Conservation (phyloP, 2,888 invertebrate genomes). For the Limnephilus lunatus region DNA sequence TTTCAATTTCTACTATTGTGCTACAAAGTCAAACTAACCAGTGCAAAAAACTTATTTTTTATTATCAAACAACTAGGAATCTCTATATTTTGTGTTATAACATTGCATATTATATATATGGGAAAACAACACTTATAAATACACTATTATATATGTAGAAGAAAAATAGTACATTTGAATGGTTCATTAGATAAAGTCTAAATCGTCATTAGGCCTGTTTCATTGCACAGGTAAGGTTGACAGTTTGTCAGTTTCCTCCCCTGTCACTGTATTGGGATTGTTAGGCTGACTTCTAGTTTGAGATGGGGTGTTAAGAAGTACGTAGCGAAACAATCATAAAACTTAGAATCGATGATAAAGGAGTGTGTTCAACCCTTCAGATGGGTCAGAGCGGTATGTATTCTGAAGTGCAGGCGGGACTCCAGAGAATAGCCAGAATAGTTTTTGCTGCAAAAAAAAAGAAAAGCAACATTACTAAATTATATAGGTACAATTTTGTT, state of each 20-base stretch:
- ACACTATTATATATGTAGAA: not conserved
- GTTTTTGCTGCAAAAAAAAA: constrained; percentile 83
- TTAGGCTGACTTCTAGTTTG: constrained; percentile 2
- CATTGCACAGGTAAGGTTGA: not conserved
- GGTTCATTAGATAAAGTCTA: not conserved
- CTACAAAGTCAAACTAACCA: not conserved
- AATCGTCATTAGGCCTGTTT: not conserved
- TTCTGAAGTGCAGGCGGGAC: constrained; percentile 92
- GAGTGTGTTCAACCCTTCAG: constrained; percentile 35
- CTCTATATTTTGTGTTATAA: not conserved
- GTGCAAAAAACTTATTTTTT: not conserved
- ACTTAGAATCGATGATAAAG: not conserved
- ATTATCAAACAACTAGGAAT: not conserved
- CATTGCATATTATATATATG: not conserved
- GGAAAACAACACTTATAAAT: not conserved
- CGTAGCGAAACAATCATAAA: not conserved
- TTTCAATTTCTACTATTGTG: not conserved
- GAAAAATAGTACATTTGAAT: constrained; percentile 2
- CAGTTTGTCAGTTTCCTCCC: not conserved
- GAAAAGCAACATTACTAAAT: not conserved
- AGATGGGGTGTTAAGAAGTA: not conserved
- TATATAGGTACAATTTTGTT: not conserved
- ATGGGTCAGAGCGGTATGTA: constrained; percentile 83
- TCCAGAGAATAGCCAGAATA: constrained; percentile 92
- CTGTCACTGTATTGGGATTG: not conserved